Evolutionary conservation across 2,888 invertebrate genomes (phyloP).

Genomic region (Drosophila trichaetosa): DNA sequence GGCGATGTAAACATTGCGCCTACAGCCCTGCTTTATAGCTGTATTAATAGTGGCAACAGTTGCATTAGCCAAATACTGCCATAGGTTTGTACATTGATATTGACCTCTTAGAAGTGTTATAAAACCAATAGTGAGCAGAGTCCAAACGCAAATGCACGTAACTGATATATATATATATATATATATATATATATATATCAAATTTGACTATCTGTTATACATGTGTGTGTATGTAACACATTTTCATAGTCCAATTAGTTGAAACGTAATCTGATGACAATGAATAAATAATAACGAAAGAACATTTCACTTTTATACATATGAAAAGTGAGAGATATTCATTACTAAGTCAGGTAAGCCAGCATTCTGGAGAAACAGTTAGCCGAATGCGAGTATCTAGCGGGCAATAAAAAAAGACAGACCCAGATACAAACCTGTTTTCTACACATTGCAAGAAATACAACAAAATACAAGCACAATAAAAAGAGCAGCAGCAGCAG

Average conservation of each 20-base stretch:
- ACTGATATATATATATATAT: not conserved
- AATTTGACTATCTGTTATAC: not conserved
- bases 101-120: conserved; percentile 35
- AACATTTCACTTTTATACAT: conserved; percentile 27
- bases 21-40: not conserved
- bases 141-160: conserved; percentile 38
- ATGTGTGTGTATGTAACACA: not conserved
- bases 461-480: not conserved
- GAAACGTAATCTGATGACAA: conserved; percentile 1
- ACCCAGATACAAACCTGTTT: conserved; percentile 39
- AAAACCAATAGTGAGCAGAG: conserved; percentile 7
- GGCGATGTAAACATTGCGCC: not conserved
- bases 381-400: conserved; percentile 55
- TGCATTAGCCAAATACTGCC: conserved; percentile 30
- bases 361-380: conserved; percentile 55
- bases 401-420: conserved; percentile 36
- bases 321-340: conserved; percentile 2
- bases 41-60: conserved; percentile 33
- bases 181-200: not conserved
- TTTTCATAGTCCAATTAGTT: not conserved
- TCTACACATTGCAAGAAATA: conserved; percentile 9
- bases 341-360: conserved; percentile 29
- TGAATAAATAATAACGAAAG: not conserved
- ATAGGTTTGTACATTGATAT: conserved; percentile 50
- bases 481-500: conserved; percentile 15